Evolutionary conservation across 2,888 invertebrate species (phyloP).

Genomic region (Mythimna pallens): DNA sequence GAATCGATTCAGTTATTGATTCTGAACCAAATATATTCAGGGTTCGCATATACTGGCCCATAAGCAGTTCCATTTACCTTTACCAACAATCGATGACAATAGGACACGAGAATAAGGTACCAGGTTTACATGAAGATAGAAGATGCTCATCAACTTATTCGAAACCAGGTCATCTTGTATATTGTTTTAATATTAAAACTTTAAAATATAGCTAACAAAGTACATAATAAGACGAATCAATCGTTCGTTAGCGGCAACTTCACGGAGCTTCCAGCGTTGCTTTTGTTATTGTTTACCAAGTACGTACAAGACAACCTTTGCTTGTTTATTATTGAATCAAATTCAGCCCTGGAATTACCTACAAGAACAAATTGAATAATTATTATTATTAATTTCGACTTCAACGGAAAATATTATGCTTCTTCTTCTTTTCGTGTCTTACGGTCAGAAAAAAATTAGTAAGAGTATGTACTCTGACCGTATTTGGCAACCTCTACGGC

Average conservation of each 20-base stretch:
- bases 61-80: too few species aligned
- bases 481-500: too few species aligned
- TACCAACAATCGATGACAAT: too few species aligned
- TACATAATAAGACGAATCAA: conserved; percentile 65
- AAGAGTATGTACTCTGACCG: too few species aligned
- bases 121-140: not conserved
- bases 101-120: too few species aligned
- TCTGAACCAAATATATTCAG: too few species aligned
- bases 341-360: conserved; percentile 65
- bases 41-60: too few species aligned
- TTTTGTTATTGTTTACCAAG: conserved; percentile 77
- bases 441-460: too few species aligned
- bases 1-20: too few species aligned
- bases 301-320: conserved; percentile 69
- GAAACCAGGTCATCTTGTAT: conserved; percentile 3
- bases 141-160: not conserved
- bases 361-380: conserved; percentile 65
- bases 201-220: conserved; percentile 13
- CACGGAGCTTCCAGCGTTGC: conserved; percentile 60
- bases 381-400: conserved; percentile 62
- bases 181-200: conserved; percentile 16
- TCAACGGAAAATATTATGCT: not conserved
- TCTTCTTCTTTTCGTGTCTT: too few species aligned
- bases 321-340: conserved; percentile 75
- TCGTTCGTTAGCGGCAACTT: conserved; percentile 68